Percentiles rank a stretch among this genome's conserved stretches.
Conservation (phyloP, 2,797 vertebrate species). For the Ambastaia sidthimunki region DNA sequence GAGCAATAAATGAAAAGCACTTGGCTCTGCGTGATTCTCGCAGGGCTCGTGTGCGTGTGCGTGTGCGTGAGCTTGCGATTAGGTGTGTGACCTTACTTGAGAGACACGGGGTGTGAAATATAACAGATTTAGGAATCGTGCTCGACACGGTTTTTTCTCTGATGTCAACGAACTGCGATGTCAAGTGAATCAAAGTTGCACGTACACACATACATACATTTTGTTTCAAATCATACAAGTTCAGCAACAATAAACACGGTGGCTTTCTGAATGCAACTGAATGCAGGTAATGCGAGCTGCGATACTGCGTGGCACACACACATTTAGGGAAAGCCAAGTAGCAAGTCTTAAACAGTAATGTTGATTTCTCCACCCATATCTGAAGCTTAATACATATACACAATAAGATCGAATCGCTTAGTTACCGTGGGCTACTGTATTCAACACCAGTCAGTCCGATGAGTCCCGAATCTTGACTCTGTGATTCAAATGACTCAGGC, state of each 20-base stretch:
- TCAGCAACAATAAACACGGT: slow-evolving; percentile 63
- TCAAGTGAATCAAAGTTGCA: slow-evolving; percentile 54
- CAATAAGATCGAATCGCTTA: slow-evolving; percentile 47
- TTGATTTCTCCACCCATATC: slow-evolving; percentile 30
- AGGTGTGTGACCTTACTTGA: slow-evolving; percentile 51
- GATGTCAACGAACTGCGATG: not conserved
- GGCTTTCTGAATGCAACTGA: slow-evolving; percentile 44
- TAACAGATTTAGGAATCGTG: slow-evolving; percentile 58
- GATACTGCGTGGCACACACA: slow-evolving; percentile 27
- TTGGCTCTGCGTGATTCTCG: slow-evolving; percentile 61
- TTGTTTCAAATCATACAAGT: slow-evolving; percentile 57
- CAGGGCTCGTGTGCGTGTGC: not conserved
- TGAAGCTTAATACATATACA: slow-evolving; percentile 53
- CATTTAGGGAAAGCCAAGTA: slow-evolving; percentile 41
- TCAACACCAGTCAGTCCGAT: slow-evolving; percentile 52
- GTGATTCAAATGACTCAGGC: slow-evolving; percentile 45
- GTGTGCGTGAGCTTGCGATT: slow-evolving; percentile 47
- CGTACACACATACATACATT: slow-evolving; percentile 41
- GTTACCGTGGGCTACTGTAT: slow-evolving; percentile 36
- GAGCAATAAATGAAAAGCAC: slow-evolving; percentile 73
- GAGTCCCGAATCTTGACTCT: slow-evolving; percentile 43
- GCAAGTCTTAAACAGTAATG: slow-evolving; percentile 35
- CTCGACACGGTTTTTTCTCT: slow-evolving; percentile 42
- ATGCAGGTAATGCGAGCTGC: slow-evolving; percentile 10
- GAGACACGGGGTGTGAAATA: slow-evolving; percentile 53